Percentiles rank a stretch among this genome's conserved stretches.
Conservation (phyloP, 2,888 invertebrate genomes). For the Clepsis dumicolana region DNA sequence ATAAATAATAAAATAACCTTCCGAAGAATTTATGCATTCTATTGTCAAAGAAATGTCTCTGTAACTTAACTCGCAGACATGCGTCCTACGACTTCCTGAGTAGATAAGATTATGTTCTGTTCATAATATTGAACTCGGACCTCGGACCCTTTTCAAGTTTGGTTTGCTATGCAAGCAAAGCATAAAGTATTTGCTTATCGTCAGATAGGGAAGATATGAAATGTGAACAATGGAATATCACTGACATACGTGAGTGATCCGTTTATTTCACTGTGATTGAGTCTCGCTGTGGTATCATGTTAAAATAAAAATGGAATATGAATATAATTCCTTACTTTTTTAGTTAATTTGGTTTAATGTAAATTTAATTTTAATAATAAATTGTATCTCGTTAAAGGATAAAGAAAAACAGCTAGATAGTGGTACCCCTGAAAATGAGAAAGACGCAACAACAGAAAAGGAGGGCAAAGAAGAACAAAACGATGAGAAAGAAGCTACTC, state of each 20-base stretch:
- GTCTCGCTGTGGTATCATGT: no score
- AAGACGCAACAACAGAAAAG: constrained; percentile 89
- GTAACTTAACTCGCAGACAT: constrained; percentile 34
- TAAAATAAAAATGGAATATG: not conserved
- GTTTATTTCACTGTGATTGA: no score
- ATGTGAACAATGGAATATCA: constrained; percentile 17
- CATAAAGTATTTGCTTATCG: constrained; percentile 1
- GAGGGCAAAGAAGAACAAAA: constrained; percentile 73
- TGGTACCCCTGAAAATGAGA: constrained; percentile 88
- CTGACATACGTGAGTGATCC: no score
- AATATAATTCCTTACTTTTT: not conserved
- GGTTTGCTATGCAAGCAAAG: constrained; percentile 20
- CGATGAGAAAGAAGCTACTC: constrained; percentile 66
- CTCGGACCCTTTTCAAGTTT: constrained; percentile 39
- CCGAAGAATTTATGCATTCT: not conserved
- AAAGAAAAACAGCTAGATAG: constrained; percentile 86
- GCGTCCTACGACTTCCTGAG: constrained; percentile 60
- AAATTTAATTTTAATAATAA: not conserved
- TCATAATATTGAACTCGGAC: constrained; percentile 40
- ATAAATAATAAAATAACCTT: not conserved
- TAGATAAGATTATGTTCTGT: constrained; percentile 51
- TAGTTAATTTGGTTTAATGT: no score
- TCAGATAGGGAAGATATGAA: constrained; percentile 24
- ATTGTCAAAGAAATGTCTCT: constrained; percentile 19
- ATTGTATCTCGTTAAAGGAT: constrained; percentile 76